Evolutionary conservation across 2,888 invertebrate genomes (phyloP), one percentile per base, ranked within the genome.

Genomic region (Sinelater perroti): DNA sequence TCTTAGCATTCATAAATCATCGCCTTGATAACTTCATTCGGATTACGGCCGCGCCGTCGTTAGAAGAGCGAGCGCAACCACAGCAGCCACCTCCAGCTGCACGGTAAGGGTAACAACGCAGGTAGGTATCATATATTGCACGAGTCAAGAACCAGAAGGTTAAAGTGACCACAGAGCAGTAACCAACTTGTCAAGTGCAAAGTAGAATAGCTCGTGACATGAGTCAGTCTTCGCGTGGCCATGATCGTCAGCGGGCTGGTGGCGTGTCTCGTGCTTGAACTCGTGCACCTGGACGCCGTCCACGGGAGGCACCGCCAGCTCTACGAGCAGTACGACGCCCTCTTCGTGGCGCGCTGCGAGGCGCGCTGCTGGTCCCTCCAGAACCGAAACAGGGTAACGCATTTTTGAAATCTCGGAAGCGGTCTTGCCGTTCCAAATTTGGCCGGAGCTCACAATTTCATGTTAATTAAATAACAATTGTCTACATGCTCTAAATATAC

Each of bases 301-400:
- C 77, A 62, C 75, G 79, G 66, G 72, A 77, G 64, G 72, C 66
- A 79, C 24, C 79, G 80, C 62, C 72, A 78, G 38, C 78, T 81
- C 64, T 75, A 80, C 21, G 83, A 82, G 56, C 81, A 78, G 46
- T 75, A 79, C 65, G 80, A 81, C 63, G 71, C 83, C 8, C 72
- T 86, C 56, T 80, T 83, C 46, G 83, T 82, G 51, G 83, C 85
- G n/a, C 80, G 84, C 62, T 87, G 86, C 71, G 85, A 86, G 64
- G 79, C 85, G 13, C 79, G 80, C 63, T 87, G 87, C 70, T 79
- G 79, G 64, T 80, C 80, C 49, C 51, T 61, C 16, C 60, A 63
- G 42, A 64, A 67, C 54, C 68, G 65, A 58, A 67, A 62, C 38
- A 60, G 65, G 60, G 72, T 72, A 24, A 40, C 24, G 13, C 4